Evolutionary conservation across 1,140 invertebrate genomes (phyloP).

Genomic region (Temnothorax curvispinosus): DNA sequence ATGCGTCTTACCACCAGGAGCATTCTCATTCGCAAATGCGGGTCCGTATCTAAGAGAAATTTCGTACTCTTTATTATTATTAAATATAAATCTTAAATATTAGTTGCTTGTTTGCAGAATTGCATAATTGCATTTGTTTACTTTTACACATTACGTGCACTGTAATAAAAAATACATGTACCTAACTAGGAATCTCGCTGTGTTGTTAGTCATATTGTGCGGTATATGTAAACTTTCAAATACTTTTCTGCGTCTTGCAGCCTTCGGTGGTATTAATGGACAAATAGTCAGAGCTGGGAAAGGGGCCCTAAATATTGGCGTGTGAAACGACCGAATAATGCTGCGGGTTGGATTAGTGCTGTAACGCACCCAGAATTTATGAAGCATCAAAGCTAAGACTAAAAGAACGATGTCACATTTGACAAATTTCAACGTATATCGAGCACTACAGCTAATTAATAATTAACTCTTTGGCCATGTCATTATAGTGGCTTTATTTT

Average conservation of each 20-base stretch:
- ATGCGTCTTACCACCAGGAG: background rate
- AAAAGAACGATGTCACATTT: constrained; percentile 15
- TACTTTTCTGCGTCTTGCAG: background rate
- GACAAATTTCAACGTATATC: background rate
- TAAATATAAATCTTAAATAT: background rate
- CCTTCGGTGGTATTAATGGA: background rate
- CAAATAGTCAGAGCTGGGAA: constrained; percentile 70
- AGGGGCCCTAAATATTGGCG: constrained; percentile 27
- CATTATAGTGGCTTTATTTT: too few relatives aligned
- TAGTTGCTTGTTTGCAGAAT: background rate
- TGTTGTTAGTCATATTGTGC: background rate
- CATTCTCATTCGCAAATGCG: background rate
- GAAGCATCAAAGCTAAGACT: constrained; percentile 63
- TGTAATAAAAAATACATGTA: background rate
- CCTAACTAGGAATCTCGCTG: constrained; percentile 44
- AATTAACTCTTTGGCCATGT: background rate
- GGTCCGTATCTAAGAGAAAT: constrained; percentile 49
- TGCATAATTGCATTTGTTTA: background rate
- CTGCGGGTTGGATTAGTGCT: constrained; percentile 48
- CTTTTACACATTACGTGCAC: background rate
- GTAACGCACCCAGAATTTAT: constrained; percentile 49
- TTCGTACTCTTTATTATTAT: background rate
- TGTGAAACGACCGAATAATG: constrained; percentile 30
- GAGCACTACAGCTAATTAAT: background rate
- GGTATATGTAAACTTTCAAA: constrained; percentile 34